Percentiles rank a stretch among this genome's conserved stretches.
phyloP scores from a whole-genome alignment of 2,888 invertebrate genomes.

The Rotaria magnacalcarata region DNA sequence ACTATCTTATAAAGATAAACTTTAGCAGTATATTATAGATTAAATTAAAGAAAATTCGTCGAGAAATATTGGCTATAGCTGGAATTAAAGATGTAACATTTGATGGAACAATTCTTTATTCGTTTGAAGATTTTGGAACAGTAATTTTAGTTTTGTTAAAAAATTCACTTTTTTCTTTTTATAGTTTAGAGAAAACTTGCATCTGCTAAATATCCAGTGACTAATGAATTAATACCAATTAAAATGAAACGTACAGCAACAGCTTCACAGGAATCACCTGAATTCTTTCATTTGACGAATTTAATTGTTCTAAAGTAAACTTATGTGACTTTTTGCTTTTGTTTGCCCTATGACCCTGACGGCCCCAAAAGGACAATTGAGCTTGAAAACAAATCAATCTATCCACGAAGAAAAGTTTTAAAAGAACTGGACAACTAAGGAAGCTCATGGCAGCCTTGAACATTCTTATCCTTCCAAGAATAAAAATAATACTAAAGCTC shows the following conservation, averaged over 20 bases:
- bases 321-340: neutral
- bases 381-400: neutral
- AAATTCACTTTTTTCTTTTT: neutral
- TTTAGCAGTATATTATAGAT: neutral
- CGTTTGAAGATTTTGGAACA: slow-evolving; percentile 51
- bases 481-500: too few species aligned
- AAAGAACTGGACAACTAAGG: too few species aligned
- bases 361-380: too few species aligned
- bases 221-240: slow-evolving; percentile 35
- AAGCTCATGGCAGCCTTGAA: too few species aligned
- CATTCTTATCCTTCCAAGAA: too few species aligned
- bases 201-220: slow-evolving; percentile 4
- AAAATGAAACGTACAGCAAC: slow-evolving; percentile 37
- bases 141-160: neutral
- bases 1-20: too few species aligned
- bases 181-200: slow-evolving; percentile 51
- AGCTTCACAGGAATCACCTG: slow-evolving; percentile 50
- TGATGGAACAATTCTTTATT: slow-evolving; percentile 55
- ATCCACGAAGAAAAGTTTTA: too few species aligned
- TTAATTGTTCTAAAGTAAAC: slow-evolving; percentile 53
- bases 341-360: neutral
- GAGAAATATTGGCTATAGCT: neutral
- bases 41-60: neutral
- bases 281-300: slow-evolving; percentile 54
- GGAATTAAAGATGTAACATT: slow-evolving; percentile 49